Evolutionary conservation across 2,113 vertebrate genomes (phyloP), one percentile per base, ranked within the genome.

Genomic region (Cyprinodon brontotheroides): DNA sequence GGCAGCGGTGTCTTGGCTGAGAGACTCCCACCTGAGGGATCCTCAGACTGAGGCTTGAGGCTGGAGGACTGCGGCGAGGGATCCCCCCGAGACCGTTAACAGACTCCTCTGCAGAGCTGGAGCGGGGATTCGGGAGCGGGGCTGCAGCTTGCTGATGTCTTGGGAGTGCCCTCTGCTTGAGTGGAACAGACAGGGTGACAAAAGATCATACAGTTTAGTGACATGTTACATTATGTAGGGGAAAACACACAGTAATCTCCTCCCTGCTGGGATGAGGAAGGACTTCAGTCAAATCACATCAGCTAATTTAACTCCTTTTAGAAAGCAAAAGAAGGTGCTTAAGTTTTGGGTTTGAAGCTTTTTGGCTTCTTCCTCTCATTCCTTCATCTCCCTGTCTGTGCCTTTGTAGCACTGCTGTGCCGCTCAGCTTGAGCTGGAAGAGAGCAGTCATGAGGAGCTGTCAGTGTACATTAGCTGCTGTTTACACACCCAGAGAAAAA

Each of bases 401-500:
- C 85, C 90, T 91, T 80, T 91, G 87, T 90, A 77, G 87, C 74
- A 83, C 87, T 86, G 90, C 86, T 89, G 89, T 89, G 89, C 86
- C 86, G 92, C 92, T 89, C 90, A 92, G 93, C 91, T n/a, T n/a
- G n/a, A 97, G 95, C 96, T 96, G 96, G 95, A 97, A 97, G 96
- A 96, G 96, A 99, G 96, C 97, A 98, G 96, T 97, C 95, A 94
- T 95, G 91, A 96, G 95, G 96, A 93, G 96, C 97, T 96, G 96
- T 97, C 96, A 96, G 96, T 97, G 96, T 96, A 95, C 95, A 97
- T 98, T 96, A 98, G 96, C 95, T 96, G 94, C 96, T 96, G 91
- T 96, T 96, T 96, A 96, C 95, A 96, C 95, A 86, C 84, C 89
- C 90, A 97, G 96, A 97, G 96, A 96, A 96, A 96, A 96, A 84